Base-by-base conservation (phyloP, 2,797 vertebrate genomes). In the Glyptemys insculpta region DNA sequence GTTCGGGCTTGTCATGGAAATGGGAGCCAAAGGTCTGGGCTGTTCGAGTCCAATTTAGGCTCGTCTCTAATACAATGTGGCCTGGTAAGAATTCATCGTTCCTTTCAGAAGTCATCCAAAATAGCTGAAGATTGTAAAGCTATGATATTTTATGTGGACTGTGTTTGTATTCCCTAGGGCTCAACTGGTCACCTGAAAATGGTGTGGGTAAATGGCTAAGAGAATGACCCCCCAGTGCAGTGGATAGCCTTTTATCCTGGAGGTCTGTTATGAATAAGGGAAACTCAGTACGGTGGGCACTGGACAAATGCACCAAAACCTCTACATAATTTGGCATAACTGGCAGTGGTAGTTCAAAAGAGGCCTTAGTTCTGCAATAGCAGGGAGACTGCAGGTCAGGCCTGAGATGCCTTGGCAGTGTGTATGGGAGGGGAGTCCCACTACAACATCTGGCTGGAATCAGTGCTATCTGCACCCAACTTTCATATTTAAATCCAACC, bases 401-500 rank as follows among this genome's bases (percentile, higher is more conserved):
- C 6, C 25, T 18, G 47, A 78, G 74, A 37, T 31, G 27, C 27
- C 25, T 47, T 31, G 74, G 27, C 74, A 49, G 74, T 49, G 29
- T 49, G 44, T 15, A n/a, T 1, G 41, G 18, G 81, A 12, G 1
- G 41, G 0, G 3, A 37, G 29, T 10, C 10, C 8, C 57, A 65
- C 4, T 53, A 21, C 16, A 56, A 1, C 8, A 3, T 8, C 65
- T 37, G 6, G 0, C 44, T 54, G 23, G 57, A 76, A 1, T 31
- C 88, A 29, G 31, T 54, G 19, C 9, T 31, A 9, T 2, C 3
- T 47, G 8, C 88, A 82, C n/a, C 3, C 23, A 2, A 27, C 16
- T 81, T 56, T 86, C 4, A 1, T 4, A 0, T 53, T 31, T 29
- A 31, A 37, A 16, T 16, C 49, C 21, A 23, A 9, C 12, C 16